These are phyloP conservation scores for Lochmaea crataegi DNA, from an alignment of 2,888 invertebrate genomes.

Conservation along the genomic window DNA sequence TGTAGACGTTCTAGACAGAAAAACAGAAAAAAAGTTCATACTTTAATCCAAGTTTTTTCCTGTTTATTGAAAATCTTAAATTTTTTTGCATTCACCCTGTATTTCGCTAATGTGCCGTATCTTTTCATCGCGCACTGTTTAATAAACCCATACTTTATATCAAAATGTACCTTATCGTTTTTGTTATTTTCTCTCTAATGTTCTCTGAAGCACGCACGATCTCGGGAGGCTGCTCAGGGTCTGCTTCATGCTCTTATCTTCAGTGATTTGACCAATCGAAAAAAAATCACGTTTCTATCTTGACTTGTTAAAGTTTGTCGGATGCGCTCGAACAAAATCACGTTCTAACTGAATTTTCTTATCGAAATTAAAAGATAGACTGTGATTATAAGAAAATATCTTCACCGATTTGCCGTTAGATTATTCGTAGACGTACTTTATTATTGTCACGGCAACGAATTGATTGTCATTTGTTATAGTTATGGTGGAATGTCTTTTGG, in stretches of 20 bases:
- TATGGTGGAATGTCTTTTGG: constrained; percentile 19
- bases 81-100: too few species aligned
- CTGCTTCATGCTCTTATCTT: constrained; percentile 18
- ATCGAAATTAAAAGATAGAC: neutral
- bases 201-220: constrained; percentile 23
- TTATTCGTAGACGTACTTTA: constrained; percentile 6
- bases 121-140: constrained; percentile 48
- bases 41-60: too few species aligned
- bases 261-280: constrained; percentile 13
- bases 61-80: too few species aligned
- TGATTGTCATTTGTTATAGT: constrained; percentile 30
- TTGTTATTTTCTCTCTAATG: constrained; percentile 24
- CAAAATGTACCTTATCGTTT: constrained; percentile 35
- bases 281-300: constrained; percentile 12
- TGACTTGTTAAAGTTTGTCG: neutral
- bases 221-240: constrained; percentile 11
- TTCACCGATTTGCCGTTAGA: neutral
- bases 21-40: too few species aligned
- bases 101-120: constrained; percentile 48
- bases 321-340: neutral
- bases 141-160: constrained; percentile 38
- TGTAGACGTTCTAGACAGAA: too few species aligned
- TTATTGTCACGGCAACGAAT: constrained; percentile 23
- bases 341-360: neutral
- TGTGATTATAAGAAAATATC: neutral